A percentile compares a stretch with the other conserved stretches of the same genome.
phyloP scores from a whole-genome alignment of 2,797 vertebrate species.

The Cirrhinus mrigala region DNA sequence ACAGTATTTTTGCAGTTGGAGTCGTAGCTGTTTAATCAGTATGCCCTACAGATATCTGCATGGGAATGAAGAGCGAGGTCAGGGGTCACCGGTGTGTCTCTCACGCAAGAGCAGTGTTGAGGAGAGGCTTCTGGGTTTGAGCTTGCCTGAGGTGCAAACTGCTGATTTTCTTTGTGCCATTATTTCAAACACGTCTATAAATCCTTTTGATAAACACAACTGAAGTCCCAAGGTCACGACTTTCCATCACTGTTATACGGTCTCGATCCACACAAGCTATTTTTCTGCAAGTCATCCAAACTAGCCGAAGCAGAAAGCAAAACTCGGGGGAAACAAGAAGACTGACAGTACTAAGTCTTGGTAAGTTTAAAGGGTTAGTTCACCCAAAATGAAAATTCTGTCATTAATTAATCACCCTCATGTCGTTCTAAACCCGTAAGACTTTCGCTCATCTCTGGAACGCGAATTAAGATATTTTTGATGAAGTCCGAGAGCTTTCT shows the following conservation, averaged over 20 bases:
- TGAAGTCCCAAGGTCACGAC: constrained; percentile 25
- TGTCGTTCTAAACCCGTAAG: no score
- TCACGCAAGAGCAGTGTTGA: constrained; percentile 22
- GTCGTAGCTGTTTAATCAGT: constrained; percentile 41
- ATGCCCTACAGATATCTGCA: constrained; percentile 54
- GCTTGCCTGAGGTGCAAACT: constrained; percentile 17
- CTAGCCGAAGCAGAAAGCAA: neutral
- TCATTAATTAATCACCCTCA: no score
- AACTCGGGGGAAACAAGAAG: neutral
- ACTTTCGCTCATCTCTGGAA: no score
- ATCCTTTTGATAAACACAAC: constrained; percentile 36
- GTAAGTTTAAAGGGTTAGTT: no score
- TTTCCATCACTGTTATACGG: constrained; percentile 31
- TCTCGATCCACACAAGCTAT: neutral
- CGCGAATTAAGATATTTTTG: no score
- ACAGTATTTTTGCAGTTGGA: constrained; percentile 42
- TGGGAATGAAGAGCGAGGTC: constrained; percentile 36
- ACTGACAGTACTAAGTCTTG: neutral
- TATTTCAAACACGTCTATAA: constrained; percentile 30
- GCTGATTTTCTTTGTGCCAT: constrained; percentile 16
- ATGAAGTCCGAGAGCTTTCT: no score
- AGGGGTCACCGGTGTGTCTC: neutral
- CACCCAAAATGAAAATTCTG: no score
- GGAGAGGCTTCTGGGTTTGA: neutral
- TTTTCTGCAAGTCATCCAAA: constrained; percentile 28